A percentile compares a stretch with the other conserved stretches of the same genome.
These are phyloP conservation scores for Megaceryle torquata DNA, from an alignment of 2,113 vertebrate species.

Conservation along the genomic window DNA sequence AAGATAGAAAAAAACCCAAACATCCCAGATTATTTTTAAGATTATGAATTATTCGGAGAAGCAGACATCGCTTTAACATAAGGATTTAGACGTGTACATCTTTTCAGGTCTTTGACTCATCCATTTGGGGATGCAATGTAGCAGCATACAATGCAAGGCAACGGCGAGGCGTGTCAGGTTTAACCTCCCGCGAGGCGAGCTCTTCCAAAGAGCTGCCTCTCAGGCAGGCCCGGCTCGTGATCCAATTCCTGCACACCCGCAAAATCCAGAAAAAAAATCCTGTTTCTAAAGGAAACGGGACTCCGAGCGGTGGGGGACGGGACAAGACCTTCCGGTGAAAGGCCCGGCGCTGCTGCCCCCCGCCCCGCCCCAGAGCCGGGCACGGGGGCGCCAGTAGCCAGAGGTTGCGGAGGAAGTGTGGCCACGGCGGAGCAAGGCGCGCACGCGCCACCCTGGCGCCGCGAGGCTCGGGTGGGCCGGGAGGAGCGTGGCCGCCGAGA, in stretches of 20 bases:
- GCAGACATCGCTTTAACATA: accelerated
- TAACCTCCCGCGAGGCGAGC: accelerated
- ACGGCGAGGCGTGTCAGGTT: accelerated
- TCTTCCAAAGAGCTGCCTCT: accelerated
- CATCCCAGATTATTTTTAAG: accelerated
- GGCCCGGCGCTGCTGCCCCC: too few relatives aligned
- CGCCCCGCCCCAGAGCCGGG: too few relatives aligned
- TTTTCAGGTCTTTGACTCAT: accelerated
- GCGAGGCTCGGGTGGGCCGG: accelerated
- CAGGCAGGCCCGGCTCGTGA: accelerated
- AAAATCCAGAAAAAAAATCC: accelerated
- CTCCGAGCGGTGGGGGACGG: neutral
- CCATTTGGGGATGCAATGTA: accelerated
- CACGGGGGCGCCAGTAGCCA: too few relatives aligned
- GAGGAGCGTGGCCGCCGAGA: neutral
- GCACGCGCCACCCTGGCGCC: too few relatives aligned
- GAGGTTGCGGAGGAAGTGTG: too few relatives aligned
- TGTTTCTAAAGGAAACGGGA: accelerated
- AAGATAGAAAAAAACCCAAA: accelerated
- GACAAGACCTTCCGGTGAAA: too few relatives aligned
- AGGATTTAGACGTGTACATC: accelerated
- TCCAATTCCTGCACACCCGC: accelerated
- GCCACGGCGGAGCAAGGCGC: too few relatives aligned
- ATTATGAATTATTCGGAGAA: accelerated
- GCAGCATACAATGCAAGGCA: accelerated